Conservation (phyloP, 2,113 vertebrate species). For the Morone chrysops region DNA sequence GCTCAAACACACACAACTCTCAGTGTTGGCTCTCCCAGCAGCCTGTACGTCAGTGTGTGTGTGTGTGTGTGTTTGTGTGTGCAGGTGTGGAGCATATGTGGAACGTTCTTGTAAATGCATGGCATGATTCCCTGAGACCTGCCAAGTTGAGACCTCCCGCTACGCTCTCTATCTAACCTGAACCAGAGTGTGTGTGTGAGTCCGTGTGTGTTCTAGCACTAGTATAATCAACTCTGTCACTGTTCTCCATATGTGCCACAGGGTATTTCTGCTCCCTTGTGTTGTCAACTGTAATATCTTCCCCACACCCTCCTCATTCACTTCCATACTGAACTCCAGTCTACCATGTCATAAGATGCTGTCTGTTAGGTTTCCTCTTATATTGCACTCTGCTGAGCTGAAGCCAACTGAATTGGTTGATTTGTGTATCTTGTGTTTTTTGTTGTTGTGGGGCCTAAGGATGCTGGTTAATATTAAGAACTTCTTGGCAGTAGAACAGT, state of each 20-base stretch:
- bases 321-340: conserved; percentile 64
- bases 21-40: conserved; percentile 1
- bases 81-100: conserved; percentile 32
- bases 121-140: conserved; percentile 20
- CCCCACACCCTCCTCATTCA: conserved; percentile 57
- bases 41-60: not conserved
- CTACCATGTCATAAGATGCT: conserved; percentile 70
- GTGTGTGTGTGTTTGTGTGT: conserved; percentile 19
- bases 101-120: conserved; percentile 43
- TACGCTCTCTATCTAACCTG: conserved; percentile 32
- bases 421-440: conserved; percentile 48
- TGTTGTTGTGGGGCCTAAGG: conserved; percentile 36
- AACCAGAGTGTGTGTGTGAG: conserved; percentile 12
- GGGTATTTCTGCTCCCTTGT: conserved; percentile 74
- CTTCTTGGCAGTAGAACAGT: conserved; percentile 43
- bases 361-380: conserved; percentile 65
- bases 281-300: conserved; percentile 75
- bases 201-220: conserved; percentile 25
- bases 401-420: conserved; percentile 55
- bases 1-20: conserved; percentile 15
- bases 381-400: conserved; percentile 63
- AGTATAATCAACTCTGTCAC: conserved; percentile 70
- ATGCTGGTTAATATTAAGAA: conserved; percentile 59
- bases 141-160: conserved; percentile 47
- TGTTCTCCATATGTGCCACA: conserved; percentile 65